Conservation (phyloP, 2,888 invertebrate genomes). For the Polia nebulosa region DNA sequence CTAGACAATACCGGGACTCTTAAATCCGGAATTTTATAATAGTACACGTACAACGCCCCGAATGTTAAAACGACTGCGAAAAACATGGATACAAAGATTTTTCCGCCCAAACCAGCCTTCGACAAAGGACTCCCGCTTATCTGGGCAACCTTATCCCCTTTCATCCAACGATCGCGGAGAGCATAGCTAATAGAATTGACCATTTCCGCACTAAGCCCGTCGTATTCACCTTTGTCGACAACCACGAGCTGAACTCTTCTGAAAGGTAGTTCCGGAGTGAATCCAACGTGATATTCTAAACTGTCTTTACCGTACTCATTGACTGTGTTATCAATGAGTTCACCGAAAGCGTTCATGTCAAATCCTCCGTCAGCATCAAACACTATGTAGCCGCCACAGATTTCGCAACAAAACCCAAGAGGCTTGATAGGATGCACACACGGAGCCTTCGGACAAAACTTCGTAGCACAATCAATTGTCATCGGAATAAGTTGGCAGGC, state of each 20-base stretch:
- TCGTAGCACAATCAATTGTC: slow-evolving; percentile 78
- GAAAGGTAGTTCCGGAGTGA: slow-evolving; percentile 60
- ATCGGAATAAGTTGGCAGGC: slow-evolving; percentile 77
- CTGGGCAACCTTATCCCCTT: slow-evolving; percentile 70
- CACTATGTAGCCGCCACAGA: slow-evolving; percentile 82
- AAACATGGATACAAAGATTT: slow-evolving; percentile 82
- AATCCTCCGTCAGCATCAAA: slow-evolving; percentile 79
- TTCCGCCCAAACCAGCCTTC: slow-evolving; percentile 76
- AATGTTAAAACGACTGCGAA: slow-evolving; percentile 78
- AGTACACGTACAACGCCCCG: slow-evolving; percentile 79
- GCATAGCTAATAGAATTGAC: slow-evolving; percentile 75
- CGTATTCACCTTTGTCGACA: slow-evolving; percentile 81
- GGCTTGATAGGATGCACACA: slow-evolving; percentile 83
- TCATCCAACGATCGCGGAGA: slow-evolving; percentile 74
- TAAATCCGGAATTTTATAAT: slow-evolving; percentile 77
- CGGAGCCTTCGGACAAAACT: slow-evolving; percentile 78
- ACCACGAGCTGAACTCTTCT: slow-evolving; percentile 81
- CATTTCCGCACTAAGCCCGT: slow-evolving; percentile 79
- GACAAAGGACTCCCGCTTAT: slow-evolving; percentile 82
- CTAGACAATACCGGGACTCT: slow-evolving; percentile 69
- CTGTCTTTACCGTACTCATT: slow-evolving; percentile 69
- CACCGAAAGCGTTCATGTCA: slow-evolving; percentile 75
- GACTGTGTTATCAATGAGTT: slow-evolving; percentile 74
- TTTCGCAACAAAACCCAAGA: slow-evolving; percentile 83
- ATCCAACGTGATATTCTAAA: slow-evolving; percentile 80